Evolutionary conservation across 2,888 invertebrate genomes (phyloP), one percentile per base, ranked within the genome.

Genomic region (Eupithecia exiguata): DNA sequence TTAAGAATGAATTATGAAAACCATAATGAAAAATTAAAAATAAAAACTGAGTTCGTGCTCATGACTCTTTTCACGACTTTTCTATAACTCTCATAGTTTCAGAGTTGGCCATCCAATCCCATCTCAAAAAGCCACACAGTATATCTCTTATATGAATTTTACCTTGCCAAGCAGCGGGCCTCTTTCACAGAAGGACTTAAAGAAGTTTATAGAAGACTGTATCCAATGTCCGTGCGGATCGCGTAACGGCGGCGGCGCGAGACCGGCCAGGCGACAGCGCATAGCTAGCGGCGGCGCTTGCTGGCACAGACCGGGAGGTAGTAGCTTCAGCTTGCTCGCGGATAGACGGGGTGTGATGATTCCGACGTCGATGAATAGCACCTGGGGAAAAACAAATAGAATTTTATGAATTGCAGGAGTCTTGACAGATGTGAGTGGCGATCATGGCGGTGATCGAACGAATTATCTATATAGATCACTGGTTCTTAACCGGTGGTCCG

Each of bases 331-430:
- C 74, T 94, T 93, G 68, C 89, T 83, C 69, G 86, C 79, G 69
- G 87, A 84, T 46, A 96, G 89, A 62, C 91, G 89, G 0, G 90
- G 35, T 1, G 18, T 95, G 25, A 87, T 91, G 81, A 96, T 96
- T 21, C 98, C 98, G 88, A 95, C 97, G 91, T 99, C 98, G 69
- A 98, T 95, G 86, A 96, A 98, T 70, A 96, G 93, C 6, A 98
- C 96, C 96, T 97, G 87, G 58, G 12, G 58, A n/a, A 25, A 61
- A 49, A 18, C 12, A 36, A 25, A 18, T 25, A 30, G 35, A 30
- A 18, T 40, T 62, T 46, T 3, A 25, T 25, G 25, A 4, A 58
- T 21, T 21, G 53, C 10, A n/a, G n/a, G n/a, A n/a, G n/a, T n/a
- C n/a, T n/a, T n/a, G n/a, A n/a, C n/a, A n/a, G n/a, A n/a, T n/a